Percentiles rank a stretch among this genome's conserved stretches.
Evolutionary conservation across 1,140 invertebrate species (phyloP).

Genomic region (Harpegnathos saltator): DNA sequence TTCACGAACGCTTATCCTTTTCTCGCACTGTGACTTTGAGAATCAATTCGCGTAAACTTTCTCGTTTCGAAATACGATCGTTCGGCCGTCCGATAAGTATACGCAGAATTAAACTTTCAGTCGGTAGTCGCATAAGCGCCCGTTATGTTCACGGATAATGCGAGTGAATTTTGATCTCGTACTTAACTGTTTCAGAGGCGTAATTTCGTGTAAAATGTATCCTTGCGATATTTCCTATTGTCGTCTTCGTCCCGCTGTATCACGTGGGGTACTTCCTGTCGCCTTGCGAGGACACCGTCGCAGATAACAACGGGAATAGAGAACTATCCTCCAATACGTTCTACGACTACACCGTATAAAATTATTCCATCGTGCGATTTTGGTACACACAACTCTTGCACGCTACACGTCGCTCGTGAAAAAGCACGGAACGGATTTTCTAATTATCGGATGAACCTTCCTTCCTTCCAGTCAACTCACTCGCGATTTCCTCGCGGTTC

Average conservation of each 20-base stretch:
- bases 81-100: too few relatives aligned
- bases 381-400: not conserved
- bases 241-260: conserved; percentile 33
- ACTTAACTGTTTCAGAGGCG: not conserved
- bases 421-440: not conserved
- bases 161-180: not conserved
- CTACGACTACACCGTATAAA: conserved; percentile 53
- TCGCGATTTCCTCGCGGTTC: too few relatives aligned
- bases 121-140: too few relatives aligned
- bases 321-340: conserved; percentile 51
- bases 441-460: not conserved
- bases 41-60: too few relatives aligned
- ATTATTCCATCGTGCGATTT: conserved; percentile 40
- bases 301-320: conserved; percentile 67
- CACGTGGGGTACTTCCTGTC: conserved; percentile 63
- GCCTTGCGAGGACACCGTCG: conserved; percentile 54
- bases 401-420: not conserved
- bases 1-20: too few relatives aligned
- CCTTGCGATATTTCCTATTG: conserved; percentile 24
- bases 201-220: conserved; percentile 10
- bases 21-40: too few relatives aligned
- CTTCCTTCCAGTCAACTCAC: not conserved
- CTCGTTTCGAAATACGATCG: too few relatives aligned
- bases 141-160: too few relatives aligned
- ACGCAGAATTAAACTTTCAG: too few relatives aligned